phyloP scores from a whole-genome alignment of 2,797 vertebrate species.

The Fistularia commersonii region DNA sequence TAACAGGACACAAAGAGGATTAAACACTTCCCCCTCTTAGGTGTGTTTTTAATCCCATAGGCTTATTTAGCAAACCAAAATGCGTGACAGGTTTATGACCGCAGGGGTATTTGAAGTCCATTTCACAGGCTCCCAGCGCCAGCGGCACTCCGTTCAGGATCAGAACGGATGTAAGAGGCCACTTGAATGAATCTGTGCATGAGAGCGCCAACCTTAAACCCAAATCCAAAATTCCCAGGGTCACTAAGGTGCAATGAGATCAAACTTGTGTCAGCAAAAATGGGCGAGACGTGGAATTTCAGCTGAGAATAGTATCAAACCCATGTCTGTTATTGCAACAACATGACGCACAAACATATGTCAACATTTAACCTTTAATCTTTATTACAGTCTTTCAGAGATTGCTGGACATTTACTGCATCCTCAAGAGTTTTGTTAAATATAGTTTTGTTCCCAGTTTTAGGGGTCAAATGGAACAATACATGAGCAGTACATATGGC shows the following conservation, averaged over 20 bases:
- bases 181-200: conserved; percentile 41
- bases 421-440: conserved; percentile 1
- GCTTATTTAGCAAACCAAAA: too few relatives aligned
- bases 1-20: too few relatives aligned
- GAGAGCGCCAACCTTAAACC: conserved; percentile 20
- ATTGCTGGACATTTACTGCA: too few relatives aligned
- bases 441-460: conserved; percentile 13
- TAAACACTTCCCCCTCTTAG: too few relatives aligned
- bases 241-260: conserved; percentile 47
- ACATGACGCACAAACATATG: neutral
- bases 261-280: conserved; percentile 20
- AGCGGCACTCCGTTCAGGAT: conserved; percentile 11
- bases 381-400: conserved; percentile 1
- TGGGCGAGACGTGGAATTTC: too few relatives aligned
- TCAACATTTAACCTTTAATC: neutral
- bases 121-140: neutral
- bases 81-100: too few relatives aligned
- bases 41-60: too few relatives aligned
- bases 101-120: neutral
- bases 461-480: neutral
- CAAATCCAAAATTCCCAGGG: conserved; percentile 41
- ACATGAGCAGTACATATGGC: neutral
- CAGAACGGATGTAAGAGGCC: conserved; percentile 27
- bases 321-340: conserved; percentile 3
- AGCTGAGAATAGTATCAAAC: conserved; percentile 18